phyloP scores from a whole-genome alignment of 2,113 vertebrate genomes.

The Aramus guarauna region DNA sequence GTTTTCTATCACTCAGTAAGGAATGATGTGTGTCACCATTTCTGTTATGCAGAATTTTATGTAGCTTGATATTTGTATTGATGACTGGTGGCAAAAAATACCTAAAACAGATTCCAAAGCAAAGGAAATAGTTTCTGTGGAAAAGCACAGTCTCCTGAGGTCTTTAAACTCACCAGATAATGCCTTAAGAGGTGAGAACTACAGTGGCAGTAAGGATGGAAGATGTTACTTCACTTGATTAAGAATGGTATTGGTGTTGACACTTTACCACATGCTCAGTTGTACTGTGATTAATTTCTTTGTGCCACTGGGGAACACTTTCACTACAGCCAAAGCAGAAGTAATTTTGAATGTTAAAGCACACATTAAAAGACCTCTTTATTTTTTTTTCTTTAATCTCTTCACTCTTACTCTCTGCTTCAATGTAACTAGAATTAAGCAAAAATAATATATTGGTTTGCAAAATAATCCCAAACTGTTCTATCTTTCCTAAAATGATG shows the following conservation, averaged over 20 bases:
- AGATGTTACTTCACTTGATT: constrained; percentile 26
- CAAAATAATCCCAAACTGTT: background rate
- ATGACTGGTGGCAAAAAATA: background rate
- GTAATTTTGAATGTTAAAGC: background rate
- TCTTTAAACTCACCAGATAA: background rate
- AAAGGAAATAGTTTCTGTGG: background rate
- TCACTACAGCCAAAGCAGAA: background rate
- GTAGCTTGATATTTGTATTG: background rate
- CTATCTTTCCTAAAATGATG: background rate
- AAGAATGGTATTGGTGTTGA: background rate
- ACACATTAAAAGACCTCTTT: background rate
- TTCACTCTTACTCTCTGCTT: background rate
- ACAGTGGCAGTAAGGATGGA: background rate
- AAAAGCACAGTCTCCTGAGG: background rate
- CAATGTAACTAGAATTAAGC: background rate
- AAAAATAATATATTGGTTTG: background rate
- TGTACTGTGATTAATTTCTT: background rate
- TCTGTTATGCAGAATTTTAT: background rate
- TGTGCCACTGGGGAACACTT: background rate
- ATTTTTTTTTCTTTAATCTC: background rate
- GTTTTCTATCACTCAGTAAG: background rate
- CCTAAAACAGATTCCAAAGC: background rate
- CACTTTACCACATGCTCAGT: constrained; percentile 1
- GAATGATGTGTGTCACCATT: background rate
- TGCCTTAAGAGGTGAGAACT: constrained; percentile 12